Percentiles rank a stretch among this genome's conserved stretches.
phyloP scores from a whole-genome alignment of 2,113 vertebrate species.

The Zosterops hypoxanthus region DNA sequence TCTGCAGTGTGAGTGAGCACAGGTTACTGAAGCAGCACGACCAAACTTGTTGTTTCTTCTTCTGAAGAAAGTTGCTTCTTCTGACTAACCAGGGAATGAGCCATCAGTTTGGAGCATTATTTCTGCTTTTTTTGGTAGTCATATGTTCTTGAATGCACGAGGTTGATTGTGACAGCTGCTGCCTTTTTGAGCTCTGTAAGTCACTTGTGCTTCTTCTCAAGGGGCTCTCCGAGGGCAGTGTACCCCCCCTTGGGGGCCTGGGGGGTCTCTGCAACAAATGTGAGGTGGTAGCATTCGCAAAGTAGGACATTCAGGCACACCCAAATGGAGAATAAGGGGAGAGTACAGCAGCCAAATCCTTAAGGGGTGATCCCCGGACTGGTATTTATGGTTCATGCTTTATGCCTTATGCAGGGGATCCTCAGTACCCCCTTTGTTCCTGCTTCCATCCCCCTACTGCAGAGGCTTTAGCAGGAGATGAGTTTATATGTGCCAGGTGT shows the following conservation, averaged over 20 bases:
- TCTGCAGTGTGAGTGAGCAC: background rate
- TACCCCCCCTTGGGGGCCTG: fast-evolving
- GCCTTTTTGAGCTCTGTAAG: background rate
- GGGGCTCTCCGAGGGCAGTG: fast-evolving
- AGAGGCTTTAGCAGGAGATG: background rate
- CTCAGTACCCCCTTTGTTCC: background rate
- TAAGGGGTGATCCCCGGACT: background rate
- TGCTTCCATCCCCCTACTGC: no score
- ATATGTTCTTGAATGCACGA: fast-evolving
- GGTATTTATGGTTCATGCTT: background rate
- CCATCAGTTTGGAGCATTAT: background rate
- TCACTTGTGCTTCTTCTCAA: background rate
- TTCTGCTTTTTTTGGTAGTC: background rate
- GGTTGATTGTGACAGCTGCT: fast-evolving
- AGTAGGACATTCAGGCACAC: background rate
- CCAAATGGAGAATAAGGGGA: background rate
- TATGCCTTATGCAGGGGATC: fast-evolving
- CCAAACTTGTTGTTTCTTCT: background rate
- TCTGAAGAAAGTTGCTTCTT: background rate
- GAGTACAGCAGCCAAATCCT: background rate
- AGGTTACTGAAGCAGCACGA: background rate
- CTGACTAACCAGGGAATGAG: background rate
- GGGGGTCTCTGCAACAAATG: background rate
- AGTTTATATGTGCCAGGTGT: background rate
- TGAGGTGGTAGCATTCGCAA: fast-evolving